Percentiles rank a stretch among this genome's conserved stretches.
phyloP scores from a whole-genome alignment of 2,888 invertebrate genomes.

The Coelopa pilipes region DNA sequence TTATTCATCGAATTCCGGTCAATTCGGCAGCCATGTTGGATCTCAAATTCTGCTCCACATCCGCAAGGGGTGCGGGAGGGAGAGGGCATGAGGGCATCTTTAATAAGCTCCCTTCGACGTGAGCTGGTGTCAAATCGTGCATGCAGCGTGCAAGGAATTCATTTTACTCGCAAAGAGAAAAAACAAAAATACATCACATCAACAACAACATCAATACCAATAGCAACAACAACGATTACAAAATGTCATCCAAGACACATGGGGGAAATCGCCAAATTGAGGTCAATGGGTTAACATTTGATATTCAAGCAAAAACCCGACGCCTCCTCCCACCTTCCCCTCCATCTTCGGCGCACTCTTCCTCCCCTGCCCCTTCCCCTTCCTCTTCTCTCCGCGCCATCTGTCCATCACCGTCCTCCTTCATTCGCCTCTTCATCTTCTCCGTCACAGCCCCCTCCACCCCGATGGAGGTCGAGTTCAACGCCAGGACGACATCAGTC shows the following conservation, averaged over 20 bases:
- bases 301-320: not conserved
- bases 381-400: no score
- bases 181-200: not conserved
- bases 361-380: no score
- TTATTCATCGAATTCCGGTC: no score
- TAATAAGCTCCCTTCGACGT: constrained; percentile 16
- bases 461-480: constrained; percentile 12
- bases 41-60: no score
- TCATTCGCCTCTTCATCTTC: no score
- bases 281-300: constrained; percentile 40
- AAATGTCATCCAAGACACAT: not conserved
- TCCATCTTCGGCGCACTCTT: no score
- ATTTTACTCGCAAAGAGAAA: constrained; percentile 6
- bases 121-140: constrained; percentile 20
- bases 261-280: constrained; percentile 16
- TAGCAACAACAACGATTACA: constrained; percentile 19
- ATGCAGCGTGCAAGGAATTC: constrained; percentile 19
- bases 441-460: not conserved
- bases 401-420: no score
- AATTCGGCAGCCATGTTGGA: no score
- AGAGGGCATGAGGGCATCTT: not conserved
- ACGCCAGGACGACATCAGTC: constrained; percentile 32
- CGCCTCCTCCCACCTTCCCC: not conserved
- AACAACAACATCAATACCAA: constrained; percentile 10
- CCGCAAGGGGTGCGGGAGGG: not conserved